Conservation (phyloP, 1,140 invertebrate species). For the Archivesica marissinica region DNA sequence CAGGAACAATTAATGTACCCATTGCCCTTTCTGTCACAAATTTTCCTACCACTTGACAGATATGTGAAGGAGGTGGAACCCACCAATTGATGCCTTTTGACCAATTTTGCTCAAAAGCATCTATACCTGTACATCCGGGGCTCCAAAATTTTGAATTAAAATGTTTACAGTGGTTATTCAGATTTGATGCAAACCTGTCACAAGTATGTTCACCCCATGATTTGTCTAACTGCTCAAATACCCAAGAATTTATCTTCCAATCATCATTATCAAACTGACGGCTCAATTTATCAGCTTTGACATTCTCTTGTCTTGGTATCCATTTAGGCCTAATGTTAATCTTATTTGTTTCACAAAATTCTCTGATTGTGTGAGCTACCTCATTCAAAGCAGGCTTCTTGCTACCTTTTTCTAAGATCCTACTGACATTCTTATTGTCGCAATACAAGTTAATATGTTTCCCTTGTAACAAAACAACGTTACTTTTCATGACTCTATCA, state of each 20-base stretch:
- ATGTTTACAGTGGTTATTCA: too few species aligned
- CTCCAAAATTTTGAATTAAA: slow-evolving; percentile 50
- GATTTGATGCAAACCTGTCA: too few species aligned
- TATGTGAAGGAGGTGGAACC: too few species aligned
- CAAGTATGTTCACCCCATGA: too few species aligned
- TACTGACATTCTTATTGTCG: slow-evolving; percentile 58
- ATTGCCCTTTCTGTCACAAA: too few species aligned
- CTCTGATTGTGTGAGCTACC: background rate
- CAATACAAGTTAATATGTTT: background rate
- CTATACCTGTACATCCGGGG: too few species aligned
- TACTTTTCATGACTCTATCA: slow-evolving; percentile 27
- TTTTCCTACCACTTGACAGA: too few species aligned
- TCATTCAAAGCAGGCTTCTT: slow-evolving; percentile 24
- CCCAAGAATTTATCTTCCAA: slow-evolving; percentile 14
- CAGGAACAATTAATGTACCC: too few species aligned
- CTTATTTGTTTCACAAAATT: slow-evolving; percentile 27
- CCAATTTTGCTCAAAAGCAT: too few species aligned
- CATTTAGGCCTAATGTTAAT: background rate
- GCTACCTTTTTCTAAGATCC: slow-evolving; percentile 51
- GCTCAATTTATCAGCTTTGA: slow-evolving; percentile 37
- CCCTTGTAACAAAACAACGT: background rate
- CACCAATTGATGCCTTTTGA: too few species aligned
- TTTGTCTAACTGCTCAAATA: slow-evolving; percentile 38
- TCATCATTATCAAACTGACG: slow-evolving; percentile 44
- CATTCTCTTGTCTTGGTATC: slow-evolving; percentile 41